Evolutionary conservation across 1,140 invertebrate genomes (phyloP).

Genomic region (Probaryconus sp.): DNA sequence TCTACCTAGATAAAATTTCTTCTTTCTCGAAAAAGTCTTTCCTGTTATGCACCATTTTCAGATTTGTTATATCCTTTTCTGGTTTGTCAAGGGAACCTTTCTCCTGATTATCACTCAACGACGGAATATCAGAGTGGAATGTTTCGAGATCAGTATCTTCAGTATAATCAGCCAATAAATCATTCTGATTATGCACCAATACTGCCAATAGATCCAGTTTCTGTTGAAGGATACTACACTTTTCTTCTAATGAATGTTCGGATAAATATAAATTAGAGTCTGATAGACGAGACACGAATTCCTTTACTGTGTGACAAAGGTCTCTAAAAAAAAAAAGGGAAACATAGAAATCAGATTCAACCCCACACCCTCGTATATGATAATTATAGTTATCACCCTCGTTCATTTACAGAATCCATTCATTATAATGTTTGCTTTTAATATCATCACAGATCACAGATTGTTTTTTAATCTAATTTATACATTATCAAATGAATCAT

Average conservation of each 20-base stretch:
- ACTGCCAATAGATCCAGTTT: slow-evolving; percentile 87
- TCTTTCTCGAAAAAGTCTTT: slow-evolving; percentile 67
- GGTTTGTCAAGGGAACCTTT: slow-evolving; percentile 81
- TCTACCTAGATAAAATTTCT: slow-evolving; percentile 68
- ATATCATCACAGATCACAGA: too few species aligned
- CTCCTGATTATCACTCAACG: slow-evolving; percentile 76
- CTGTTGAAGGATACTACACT: slow-evolving; percentile 87
- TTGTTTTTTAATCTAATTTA: too few species aligned
- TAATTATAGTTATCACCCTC: too few species aligned
- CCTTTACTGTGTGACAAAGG: slow-evolving; percentile 89
- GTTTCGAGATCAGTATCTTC: slow-evolving; percentile 60
- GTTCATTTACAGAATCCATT: too few species aligned
- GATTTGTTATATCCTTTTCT: slow-evolving; percentile 80
- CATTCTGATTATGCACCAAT: slow-evolving; percentile 84
- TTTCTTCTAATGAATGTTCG: slow-evolving; percentile 82
- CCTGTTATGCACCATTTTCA: slow-evolving; percentile 67
- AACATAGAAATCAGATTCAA: too few species aligned
- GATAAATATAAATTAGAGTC: slow-evolving; percentile 80
- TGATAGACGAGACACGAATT: slow-evolving; percentile 83
- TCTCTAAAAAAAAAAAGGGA: slow-evolving; percentile 75
- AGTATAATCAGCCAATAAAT: slow-evolving; percentile 59
- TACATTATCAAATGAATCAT: too few species aligned
- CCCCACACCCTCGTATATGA: too few species aligned
- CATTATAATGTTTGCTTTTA: too few species aligned
- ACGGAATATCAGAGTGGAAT: slow-evolving; percentile 52